Evolutionary conservation across 2,113 vertebrate species (phyloP).

Genomic region (Alces alces): DNA sequence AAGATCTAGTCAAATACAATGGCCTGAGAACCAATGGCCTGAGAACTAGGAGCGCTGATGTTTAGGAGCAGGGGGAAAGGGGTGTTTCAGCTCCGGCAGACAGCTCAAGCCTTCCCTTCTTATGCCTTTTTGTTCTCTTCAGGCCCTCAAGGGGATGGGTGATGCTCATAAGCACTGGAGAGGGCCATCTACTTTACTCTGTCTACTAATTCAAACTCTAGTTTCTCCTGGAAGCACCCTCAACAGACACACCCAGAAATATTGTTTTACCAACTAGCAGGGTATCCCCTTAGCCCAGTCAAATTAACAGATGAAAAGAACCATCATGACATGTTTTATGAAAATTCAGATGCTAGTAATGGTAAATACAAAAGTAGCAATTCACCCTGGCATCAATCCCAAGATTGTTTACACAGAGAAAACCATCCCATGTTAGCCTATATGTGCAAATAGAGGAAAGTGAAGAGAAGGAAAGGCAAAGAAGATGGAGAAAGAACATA

Average conservation of each 20-base stretch:
- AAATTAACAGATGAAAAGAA: background rate
- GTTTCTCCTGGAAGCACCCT: background rate
- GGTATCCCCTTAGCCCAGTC: background rate
- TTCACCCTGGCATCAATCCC: background rate
- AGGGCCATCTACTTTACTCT: background rate
- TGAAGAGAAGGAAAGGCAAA: background rate
- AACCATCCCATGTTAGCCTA: background rate
- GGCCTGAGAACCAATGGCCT: background rate
- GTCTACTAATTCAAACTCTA: background rate
- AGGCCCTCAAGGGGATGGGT: background rate
- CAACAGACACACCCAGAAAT: background rate
- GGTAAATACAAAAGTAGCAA: background rate
- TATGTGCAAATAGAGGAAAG: background rate
- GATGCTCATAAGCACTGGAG: background rate
- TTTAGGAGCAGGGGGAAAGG: background rate
- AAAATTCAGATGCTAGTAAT: background rate
- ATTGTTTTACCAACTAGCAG: background rate
- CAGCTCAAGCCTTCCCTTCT: background rate
- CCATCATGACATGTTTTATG: background rate
- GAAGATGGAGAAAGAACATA: background rate
- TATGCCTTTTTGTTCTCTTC: background rate
- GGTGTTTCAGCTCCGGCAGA: background rate
- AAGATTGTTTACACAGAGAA: background rate
- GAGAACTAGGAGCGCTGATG: background rate
- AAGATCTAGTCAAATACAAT: background rate